phyloP scores from a whole-genome alignment of 1,140 invertebrate genomes.

The Drosophila sulfurigaster region DNA sequence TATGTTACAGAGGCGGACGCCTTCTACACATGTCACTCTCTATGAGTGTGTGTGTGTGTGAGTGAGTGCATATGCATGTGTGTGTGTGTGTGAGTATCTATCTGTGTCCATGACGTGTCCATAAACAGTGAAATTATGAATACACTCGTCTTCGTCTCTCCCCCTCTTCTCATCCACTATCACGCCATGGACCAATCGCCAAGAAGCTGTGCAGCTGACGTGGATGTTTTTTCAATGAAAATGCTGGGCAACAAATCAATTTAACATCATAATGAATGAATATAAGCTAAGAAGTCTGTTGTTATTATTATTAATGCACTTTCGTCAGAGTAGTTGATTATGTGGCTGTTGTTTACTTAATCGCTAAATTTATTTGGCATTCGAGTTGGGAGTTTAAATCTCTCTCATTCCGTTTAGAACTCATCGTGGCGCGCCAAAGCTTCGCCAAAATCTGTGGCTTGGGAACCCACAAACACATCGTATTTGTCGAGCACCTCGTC shows the following conservation, averaged over 20 bases:
- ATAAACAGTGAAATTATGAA: constrained; percentile 39
- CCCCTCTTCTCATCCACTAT: no score
- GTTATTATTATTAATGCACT: constrained; percentile 59
- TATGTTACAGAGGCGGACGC: constrained; percentile 68
- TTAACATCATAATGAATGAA: constrained; percentile 5
- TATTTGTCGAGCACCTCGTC: constrained; percentile 98
- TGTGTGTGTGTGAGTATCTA: constrained; percentile 36
- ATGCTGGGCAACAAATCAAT: constrained; percentile 57
- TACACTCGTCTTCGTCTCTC: neutral
- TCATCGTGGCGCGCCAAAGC: constrained; percentile 97
- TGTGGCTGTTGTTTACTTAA: constrained; percentile 20
- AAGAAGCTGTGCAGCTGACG: constrained; percentile 55
- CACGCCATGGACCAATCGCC: constrained; percentile 50
- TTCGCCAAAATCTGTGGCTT: constrained; percentile 99
- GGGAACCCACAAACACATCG: constrained; percentile 98
- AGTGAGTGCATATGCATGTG: constrained; percentile 24
- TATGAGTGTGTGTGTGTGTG: constrained; percentile 15
- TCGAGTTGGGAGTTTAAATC: constrained; percentile 34
- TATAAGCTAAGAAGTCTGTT: constrained; percentile 37
- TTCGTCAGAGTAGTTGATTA: constrained; percentile 9
- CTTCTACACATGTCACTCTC: constrained; percentile 18
- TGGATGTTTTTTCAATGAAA: constrained; percentile 61
- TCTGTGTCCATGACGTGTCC: constrained; percentile 64
- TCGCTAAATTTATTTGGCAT: constrained; percentile 69
- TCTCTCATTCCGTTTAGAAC: constrained; percentile 88